A percentile compares a stretch with the other conserved stretches of the same genome.
Conservation (phyloP, 2,888 invertebrate genomes). For the Caenorhabditis sp. region DNA sequence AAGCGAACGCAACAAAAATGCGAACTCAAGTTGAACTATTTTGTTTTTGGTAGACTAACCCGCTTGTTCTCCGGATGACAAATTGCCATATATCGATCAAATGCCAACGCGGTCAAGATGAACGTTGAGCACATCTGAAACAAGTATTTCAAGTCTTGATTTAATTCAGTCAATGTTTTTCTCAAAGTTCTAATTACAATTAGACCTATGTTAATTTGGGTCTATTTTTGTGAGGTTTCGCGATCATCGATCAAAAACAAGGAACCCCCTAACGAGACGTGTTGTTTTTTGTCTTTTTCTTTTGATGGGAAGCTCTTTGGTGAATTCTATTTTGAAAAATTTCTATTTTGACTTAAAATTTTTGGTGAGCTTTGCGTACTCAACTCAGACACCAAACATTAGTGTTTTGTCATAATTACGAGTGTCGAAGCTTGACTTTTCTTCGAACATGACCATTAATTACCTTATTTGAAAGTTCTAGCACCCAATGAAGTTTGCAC, state of each 20-base stretch:
- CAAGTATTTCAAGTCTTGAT: no score
- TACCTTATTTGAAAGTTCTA: slow-evolving; percentile 59
- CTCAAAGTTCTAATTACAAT: neutral
- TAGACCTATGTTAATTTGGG: neutral
- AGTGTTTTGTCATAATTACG: no score
- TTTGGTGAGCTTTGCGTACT: no score
- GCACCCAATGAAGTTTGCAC: slow-evolving; percentile 55
- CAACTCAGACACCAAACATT: no score
- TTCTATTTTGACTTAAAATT: no score
- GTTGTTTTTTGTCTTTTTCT: neutral
- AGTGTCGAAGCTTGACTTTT: no score
- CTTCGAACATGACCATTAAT: no score
- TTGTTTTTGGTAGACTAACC: no score
- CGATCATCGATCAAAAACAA: slow-evolving; percentile 4
- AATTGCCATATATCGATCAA: slow-evolving; percentile 61
- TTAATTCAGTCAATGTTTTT: neutral
- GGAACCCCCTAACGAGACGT: slow-evolving; percentile 3
- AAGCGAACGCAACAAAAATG: no score
- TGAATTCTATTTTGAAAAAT: no score
- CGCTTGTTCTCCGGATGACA: slow-evolving; percentile 58
- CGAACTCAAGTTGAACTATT: no score
- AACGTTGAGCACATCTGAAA: slow-evolving; percentile 60
- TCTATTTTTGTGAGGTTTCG: neutral
- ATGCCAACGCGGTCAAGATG: slow-evolving; percentile 55
- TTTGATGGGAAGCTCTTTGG: no score